These are phyloP conservation scores for Oreochromis tanganicae DNA, from an alignment of 2,113 vertebrate species.

Conservation along the genomic window DNA sequence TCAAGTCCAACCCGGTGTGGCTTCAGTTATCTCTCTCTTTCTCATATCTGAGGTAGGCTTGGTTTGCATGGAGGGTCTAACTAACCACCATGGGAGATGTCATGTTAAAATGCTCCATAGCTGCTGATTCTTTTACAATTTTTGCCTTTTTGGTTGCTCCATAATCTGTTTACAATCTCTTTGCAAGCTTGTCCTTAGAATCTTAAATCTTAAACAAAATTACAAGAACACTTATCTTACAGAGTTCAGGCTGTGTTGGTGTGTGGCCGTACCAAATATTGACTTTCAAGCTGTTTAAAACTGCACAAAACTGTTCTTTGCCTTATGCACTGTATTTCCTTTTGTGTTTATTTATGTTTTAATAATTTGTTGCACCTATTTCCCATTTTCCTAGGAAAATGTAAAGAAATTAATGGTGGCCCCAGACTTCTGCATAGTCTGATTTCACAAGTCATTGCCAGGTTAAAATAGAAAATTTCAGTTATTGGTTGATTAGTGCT, in stretches of 20 bases:
- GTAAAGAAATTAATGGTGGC: neutral
- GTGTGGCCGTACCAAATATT: no score
- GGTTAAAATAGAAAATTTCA: neutral
- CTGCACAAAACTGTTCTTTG: no score
- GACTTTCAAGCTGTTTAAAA: no score
- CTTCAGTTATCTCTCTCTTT: neutral
- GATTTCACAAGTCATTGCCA: neutral
- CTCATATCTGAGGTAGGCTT: neutral
- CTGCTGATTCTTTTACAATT: neutral
- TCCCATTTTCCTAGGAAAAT: neutral
- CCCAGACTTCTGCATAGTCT: neutral
- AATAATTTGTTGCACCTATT: no score
- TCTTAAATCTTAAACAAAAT: no score
- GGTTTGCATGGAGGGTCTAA: neutral
- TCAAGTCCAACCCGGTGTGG: neutral
- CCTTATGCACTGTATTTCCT: no score
- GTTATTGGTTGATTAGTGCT: neutral
- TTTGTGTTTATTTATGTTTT: no score
- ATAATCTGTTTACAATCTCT: neutral
- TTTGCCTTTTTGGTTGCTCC: neutral
- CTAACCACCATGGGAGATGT: neutral
- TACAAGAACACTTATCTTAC: no score
- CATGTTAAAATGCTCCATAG: neutral
- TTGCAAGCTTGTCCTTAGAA: no score
- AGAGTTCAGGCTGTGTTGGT: no score